Evolutionary conservation across 2,888 invertebrate genomes (phyloP).

Genomic region (Lamproptera curius): DNA sequence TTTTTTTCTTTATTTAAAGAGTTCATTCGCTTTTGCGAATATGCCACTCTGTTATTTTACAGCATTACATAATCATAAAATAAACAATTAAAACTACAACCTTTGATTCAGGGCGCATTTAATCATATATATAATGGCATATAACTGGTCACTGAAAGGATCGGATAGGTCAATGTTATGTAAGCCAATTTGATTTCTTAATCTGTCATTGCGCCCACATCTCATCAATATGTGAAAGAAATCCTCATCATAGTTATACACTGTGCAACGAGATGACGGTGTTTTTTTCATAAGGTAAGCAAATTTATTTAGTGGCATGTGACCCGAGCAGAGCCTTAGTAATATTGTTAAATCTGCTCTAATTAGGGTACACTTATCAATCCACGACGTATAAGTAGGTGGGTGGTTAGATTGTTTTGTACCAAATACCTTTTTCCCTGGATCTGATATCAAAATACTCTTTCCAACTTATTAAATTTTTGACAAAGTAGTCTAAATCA

Average conservation of each 20-base stretch:
- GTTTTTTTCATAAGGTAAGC: constrained; percentile 5
- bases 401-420: constrained; percentile 16
- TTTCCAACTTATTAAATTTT: constrained; percentile 6
- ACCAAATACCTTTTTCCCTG: constrained; percentile 19
- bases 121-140: too few species aligned
- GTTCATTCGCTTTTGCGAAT: too few species aligned
- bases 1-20: too few species aligned
- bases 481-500: background rate
- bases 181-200: background rate
- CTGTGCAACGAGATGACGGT: background rate
- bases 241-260: constrained; percentile 7
- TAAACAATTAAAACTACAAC: too few species aligned
- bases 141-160: too few species aligned
- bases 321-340: constrained; percentile 18
- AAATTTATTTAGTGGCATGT: constrained; percentile 20
- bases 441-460: constrained; percentile 19
- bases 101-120: too few species aligned
- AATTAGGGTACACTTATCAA: background rate
- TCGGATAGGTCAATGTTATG: too few species aligned
- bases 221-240: constrained; percentile 11
- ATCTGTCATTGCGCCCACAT: constrained; percentile 8
- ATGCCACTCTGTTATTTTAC: too few species aligned
- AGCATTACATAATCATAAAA: too few species aligned
- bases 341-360: constrained; percentile 9
- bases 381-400: constrained; percentile 9